Base-by-base conservation (phyloP, 2,113 vertebrate genomes). In the Chaetodon auriga region DNA sequence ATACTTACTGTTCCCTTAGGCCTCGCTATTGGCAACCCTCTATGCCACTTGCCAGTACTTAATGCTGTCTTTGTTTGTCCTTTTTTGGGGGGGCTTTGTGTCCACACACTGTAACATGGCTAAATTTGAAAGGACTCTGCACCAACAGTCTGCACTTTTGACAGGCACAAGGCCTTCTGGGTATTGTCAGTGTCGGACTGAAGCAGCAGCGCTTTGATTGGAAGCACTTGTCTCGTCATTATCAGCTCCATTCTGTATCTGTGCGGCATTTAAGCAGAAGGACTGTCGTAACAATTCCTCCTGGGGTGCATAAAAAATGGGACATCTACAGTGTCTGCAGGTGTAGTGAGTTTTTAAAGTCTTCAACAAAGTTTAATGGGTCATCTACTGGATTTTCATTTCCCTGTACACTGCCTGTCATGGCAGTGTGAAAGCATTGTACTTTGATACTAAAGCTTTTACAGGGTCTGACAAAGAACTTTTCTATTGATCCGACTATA, bases 11-110 rank as follows among this genome's bases (percentile, higher is more conserved):
- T 57, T 75, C 61, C 81, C 58, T 69, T 41, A 25, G 58, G 70
- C 84, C 21, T 92, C 88, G 83, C 91, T 79, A 71, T 35, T 92
- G 85, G 84, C 81, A 93, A 93, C 90, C 49, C 60, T 76, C 71
- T 73, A 68, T 45, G 81, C 75, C 51, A n/a, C 76, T 75, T 72
- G 58, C 53, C 68, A 79, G 65, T 45, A 48, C 35, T 84, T 74
- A 58, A 74, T 68, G 49, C n/a, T 57, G 46, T 43, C 45, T 82
- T 35, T 23, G 1, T 45, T 2, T 45, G 2, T 49, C 14, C 6
- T 19, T 71, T 70, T 72, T 54, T 36, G 4, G 21, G 51, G 14
- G 53, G 25, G 46, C 6, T 54, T 21, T 43, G 14, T 57, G n/a
- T 78, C 35, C 53, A 76, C 65, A 68, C 21, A 49, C 19, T 46